A percentile compares a stretch with the other conserved stretches of the same genome.
Conservation (phyloP, 2,888 invertebrate genomes). For the Callimorpha dominula region DNA sequence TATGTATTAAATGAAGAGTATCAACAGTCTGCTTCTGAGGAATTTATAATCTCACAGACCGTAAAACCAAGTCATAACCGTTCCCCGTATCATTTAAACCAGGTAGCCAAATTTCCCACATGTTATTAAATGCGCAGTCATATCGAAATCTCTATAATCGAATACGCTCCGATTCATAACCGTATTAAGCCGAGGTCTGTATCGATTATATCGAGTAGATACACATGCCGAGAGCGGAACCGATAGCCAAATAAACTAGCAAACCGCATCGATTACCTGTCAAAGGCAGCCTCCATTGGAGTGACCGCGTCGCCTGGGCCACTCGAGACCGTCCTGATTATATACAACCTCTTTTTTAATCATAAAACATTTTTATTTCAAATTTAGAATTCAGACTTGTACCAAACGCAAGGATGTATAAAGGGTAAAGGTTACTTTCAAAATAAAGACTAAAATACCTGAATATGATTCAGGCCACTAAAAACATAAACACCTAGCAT, state of each 20-base stretch:
- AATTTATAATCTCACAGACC: constrained; percentile 1
- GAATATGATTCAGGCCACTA: neutral
- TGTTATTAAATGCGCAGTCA: constrained; percentile 54
- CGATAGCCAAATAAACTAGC: constrained; percentile 86
- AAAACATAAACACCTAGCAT: constrained; percentile 8
- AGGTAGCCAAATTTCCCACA: constrained; percentile 39
- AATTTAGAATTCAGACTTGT: constrained; percentile 4
- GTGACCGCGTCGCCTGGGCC: constrained; percentile 74
- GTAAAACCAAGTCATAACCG: constrained; percentile 13
- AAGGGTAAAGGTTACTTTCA: neutral
- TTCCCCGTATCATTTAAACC: constrained; percentile 26
- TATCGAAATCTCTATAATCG: constrained; percentile 66
- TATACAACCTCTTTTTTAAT: constrained; percentile 34
- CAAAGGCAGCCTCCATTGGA: constrained; percentile 75
- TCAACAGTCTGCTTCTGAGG: neutral
- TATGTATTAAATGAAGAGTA: neutral
- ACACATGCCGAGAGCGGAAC: constrained; percentile 78
- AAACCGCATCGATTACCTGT: constrained; percentile 85
- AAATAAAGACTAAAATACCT: neutral
- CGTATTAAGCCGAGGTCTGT: constrained; percentile 68
- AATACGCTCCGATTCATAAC: constrained; percentile 73
- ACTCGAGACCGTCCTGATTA: constrained; percentile 60
- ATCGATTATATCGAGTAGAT: constrained; percentile 82
- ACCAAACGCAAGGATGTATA: neutral
- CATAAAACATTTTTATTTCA: constrained; percentile 6